phyloP scores from a whole-genome alignment of 64 coral and sea anemone genomes.

The Actinia tenebrosa region DNA sequence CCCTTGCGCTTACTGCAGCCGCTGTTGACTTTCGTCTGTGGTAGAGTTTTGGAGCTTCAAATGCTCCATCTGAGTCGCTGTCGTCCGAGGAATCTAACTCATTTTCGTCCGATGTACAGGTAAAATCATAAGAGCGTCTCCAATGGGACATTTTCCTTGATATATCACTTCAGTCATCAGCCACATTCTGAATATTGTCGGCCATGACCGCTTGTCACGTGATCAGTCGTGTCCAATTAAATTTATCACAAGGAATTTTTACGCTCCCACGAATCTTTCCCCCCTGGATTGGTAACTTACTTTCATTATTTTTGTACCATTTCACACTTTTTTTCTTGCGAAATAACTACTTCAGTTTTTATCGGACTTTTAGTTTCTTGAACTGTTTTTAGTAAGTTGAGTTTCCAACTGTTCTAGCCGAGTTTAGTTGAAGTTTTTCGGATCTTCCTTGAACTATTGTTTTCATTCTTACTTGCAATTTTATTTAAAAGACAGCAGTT shows the following conservation, averaged over 20 bases:
- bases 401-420: no score
- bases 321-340: neutral
- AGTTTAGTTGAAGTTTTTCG: no score
- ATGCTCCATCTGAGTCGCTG: constrained; percentile 70
- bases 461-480: no score
- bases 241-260: neutral
- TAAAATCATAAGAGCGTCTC: constrained; percentile 94
- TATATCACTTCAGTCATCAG: constrained; percentile 11
- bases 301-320: no score
- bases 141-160: constrained; percentile 37
- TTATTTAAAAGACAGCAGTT: no score
- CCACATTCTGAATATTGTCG: constrained; percentile 15
- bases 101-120: constrained; percentile 61
- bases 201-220: constrained; percentile 32
- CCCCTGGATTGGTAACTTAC: neutral
- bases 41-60: constrained; percentile 64
- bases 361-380: neutral
- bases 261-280: constrained; percentile 5
- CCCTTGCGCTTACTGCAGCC: constrained; percentile 62
- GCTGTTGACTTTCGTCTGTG: constrained; percentile 88
- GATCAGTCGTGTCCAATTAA: constrained; percentile 37
- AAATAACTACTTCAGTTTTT: neutral
- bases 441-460: no score
- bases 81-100: constrained; percentile 87
- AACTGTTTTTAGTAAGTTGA: neutral